Evolutionary conservation across 2,113 vertebrate genomes (phyloP).

Genomic region (Conger conger): DNA sequence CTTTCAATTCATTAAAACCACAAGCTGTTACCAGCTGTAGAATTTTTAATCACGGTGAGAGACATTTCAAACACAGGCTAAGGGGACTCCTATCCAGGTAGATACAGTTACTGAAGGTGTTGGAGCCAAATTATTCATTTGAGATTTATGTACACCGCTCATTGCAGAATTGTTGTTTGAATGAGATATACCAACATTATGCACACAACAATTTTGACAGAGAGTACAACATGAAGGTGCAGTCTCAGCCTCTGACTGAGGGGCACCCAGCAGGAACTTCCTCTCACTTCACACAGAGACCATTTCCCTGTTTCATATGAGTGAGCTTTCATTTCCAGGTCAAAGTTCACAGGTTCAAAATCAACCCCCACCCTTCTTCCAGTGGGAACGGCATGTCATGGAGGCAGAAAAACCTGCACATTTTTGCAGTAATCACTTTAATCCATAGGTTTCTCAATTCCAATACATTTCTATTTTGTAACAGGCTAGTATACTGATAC

Average conservation of each 20-base stretch:
- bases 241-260: not conserved
- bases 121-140: not conserved
- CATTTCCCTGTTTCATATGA: slow-evolving; percentile 20
- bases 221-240: not conserved
- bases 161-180: not conserved
- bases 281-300: slow-evolving; percentile 11
- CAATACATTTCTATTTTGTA: not conserved
- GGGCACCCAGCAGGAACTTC: slow-evolving; percentile 15
- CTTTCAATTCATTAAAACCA: not conserved
- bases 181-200: not conserved
- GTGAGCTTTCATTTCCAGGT: slow-evolving; percentile 26
- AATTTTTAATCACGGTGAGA: not conserved
- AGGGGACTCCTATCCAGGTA: not conserved
- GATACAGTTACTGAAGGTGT: not conserved
- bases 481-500: not conserved
- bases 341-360: slow-evolving; percentile 28
- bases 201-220: not conserved
- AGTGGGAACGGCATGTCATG: not conserved
- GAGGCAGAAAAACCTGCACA: not conserved
- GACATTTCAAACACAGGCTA: not conserved
- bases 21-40: too few relatives aligned
- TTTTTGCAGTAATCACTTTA: not conserved
- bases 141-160: not conserved
- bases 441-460: not conserved
- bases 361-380: not conserved